A percentile compares a stretch with the other conserved stretches of the same genome.
These are phyloP conservation scores for Poeciliopsis presidionis DNA, from an alignment of 2,797 vertebrate genomes.

Conservation along the genomic window DNA sequence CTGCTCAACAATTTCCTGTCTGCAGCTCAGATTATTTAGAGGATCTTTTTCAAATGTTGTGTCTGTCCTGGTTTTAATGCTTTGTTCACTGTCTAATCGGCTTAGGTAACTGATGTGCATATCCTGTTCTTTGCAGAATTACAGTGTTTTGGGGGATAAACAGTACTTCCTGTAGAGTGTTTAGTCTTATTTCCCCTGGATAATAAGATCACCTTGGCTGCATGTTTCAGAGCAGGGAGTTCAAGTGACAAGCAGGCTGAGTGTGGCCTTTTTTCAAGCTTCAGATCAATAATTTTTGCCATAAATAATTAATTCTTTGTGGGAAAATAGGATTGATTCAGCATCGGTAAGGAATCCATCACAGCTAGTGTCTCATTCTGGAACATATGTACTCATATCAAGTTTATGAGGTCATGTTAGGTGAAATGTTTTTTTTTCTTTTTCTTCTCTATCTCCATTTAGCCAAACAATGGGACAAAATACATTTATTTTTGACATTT, in stretches of 20 bases:
- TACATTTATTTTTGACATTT: not conserved
- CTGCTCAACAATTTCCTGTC: constrained; percentile 25
- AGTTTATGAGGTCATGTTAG: constrained; percentile 27
- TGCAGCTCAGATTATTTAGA: constrained; percentile 16
- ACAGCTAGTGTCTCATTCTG: constrained; percentile 27
- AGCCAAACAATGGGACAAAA: not conserved
- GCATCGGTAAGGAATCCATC: constrained; percentile 31
- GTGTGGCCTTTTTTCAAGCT: constrained; percentile 32
- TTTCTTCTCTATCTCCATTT: not conserved
- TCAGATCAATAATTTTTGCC: constrained; percentile 48
- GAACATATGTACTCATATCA: constrained; percentile 23
- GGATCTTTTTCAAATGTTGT: constrained; percentile 44
- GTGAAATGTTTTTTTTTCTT: not conserved
- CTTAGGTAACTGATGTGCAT: constrained; percentile 38
- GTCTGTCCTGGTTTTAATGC: constrained; percentile 45
- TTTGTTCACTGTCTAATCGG: constrained; percentile 57
- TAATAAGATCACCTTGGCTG: not conserved
- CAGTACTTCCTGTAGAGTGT: constrained; percentile 31
- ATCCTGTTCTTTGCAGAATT: constrained; percentile 51
- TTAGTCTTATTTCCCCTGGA: constrained; percentile 32
- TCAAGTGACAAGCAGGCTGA: constrained; percentile 15
- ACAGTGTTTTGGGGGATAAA: constrained; percentile 35
- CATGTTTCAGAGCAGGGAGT: constrained; percentile 21
- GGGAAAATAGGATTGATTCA: constrained; percentile 51
- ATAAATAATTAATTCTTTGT: constrained; percentile 65